A percentile compares a stretch with the other conserved stretches of the same genome.
Evolutionary conservation across 1,140 invertebrate species (phyloP).

Genomic region (Leptinotarsa texana): DNA sequence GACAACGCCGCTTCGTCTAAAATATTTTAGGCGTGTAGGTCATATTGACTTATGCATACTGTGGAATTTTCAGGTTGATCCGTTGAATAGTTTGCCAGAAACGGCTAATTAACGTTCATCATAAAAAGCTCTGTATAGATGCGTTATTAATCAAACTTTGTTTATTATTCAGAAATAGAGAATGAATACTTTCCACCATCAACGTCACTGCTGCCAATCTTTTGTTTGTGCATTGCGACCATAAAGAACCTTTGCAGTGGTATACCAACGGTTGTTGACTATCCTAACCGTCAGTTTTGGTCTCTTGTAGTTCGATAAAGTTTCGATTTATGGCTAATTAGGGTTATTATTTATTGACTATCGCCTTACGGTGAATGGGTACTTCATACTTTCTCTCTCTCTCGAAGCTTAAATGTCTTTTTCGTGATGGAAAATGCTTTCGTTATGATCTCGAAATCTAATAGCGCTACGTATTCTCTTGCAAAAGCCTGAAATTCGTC

Average conservation of each 20-base stretch:
- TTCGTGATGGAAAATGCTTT: neutral
- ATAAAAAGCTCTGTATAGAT: too few relatives aligned
- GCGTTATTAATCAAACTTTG: too few relatives aligned
- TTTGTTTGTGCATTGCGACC: neutral
- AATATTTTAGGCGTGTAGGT: too few relatives aligned
- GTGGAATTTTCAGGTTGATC: too few relatives aligned
- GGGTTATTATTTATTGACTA: constrained; percentile 1
- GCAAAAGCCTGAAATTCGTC: neutral
- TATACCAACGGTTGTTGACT: neutral
- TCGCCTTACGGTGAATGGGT: neutral
- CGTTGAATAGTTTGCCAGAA: too few relatives aligned
- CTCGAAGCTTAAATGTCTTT: neutral
- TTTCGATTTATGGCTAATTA: neutral
- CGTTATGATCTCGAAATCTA: neutral
- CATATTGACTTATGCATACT: too few relatives aligned
- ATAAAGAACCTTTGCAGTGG: neutral
- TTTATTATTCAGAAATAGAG: too few relatives aligned
- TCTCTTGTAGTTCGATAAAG: neutral
- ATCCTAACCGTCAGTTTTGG: neutral
- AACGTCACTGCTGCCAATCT: neutral
- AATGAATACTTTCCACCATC: too few relatives aligned
- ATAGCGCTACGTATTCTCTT: neutral
- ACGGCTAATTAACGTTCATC: too few relatives aligned
- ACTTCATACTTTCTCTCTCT: neutral
- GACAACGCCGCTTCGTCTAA: too few relatives aligned